phyloP scores from a whole-genome alignment of 2,113 vertebrate genomes.

The Macaca mulatta region DNA sequence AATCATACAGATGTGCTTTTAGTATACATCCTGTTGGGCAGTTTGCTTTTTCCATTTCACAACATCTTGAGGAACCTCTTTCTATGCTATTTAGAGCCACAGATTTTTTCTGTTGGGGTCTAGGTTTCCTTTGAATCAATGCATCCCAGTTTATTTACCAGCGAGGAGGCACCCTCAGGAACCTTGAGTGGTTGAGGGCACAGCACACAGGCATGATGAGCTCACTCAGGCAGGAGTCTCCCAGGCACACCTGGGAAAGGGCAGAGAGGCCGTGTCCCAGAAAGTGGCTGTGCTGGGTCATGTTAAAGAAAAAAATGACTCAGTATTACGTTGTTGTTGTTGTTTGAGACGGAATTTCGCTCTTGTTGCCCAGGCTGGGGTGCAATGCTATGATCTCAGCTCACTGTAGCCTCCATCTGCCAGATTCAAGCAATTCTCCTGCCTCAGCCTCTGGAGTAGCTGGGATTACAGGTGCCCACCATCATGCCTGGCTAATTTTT shows the following conservation, averaged over 20 bases:
- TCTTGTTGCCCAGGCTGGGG: too few species aligned
- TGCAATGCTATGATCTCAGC: too few species aligned
- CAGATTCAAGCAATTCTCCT: too few species aligned
- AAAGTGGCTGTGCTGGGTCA: background rate
- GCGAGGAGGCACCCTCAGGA: background rate
- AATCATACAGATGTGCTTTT: background rate
- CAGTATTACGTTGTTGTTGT: too few species aligned
- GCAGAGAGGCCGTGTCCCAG: background rate
- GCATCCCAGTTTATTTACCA: background rate
- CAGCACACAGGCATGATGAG: too few species aligned
- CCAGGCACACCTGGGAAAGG: background rate
- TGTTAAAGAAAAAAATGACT: background rate
- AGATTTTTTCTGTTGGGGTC: background rate
- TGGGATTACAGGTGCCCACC: too few species aligned
- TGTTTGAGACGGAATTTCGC: too few species aligned
- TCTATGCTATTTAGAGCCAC: background rate
- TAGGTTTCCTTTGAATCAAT: background rate
- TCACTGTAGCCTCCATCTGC: too few species aligned
- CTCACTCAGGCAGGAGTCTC: too few species aligned
- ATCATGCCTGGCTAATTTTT: too few species aligned
- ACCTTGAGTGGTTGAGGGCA: background rate
- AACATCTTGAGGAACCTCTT: background rate
- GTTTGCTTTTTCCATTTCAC: background rate
- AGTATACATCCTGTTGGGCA: background rate
- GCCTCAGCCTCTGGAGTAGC: too few species aligned